Conservation (phyloP, 2,888 invertebrate species). For the Stenotaenia linearis region DNA sequence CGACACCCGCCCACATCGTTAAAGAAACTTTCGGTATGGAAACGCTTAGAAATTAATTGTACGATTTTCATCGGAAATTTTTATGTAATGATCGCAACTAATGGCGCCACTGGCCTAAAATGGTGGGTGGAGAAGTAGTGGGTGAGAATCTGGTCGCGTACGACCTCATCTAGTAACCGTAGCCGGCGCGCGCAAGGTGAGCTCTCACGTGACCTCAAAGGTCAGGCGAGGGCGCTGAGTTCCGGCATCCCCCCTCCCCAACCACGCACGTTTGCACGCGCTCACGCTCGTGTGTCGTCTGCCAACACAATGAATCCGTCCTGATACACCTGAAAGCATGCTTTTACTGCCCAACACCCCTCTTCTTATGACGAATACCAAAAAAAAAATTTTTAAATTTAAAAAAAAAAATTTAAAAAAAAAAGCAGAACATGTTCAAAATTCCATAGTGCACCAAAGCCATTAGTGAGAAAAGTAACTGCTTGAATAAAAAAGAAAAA, state of each 20-base stretch:
- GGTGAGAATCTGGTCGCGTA: background rate
- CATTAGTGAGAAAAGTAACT: background rate
- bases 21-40: background rate
- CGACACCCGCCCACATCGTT: background rate
- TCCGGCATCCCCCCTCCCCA: conserved; percentile 10
- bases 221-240: conserved; percentile 16
- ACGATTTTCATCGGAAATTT: background rate
- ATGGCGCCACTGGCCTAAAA: background rate
- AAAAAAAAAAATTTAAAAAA: background rate
- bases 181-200: background rate
- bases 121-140: background rate
- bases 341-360: background rate
- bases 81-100: background rate
- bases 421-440: background rate
- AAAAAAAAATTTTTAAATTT: too few relatives aligned
- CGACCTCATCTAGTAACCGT: background rate
- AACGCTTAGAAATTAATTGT: background rate
- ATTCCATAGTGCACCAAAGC: background rate
- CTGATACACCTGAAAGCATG: background rate
- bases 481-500: background rate
- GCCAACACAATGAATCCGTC: background rate
- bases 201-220: conserved; percentile 21
- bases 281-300: conserved; percentile 2
- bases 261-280: conserved; percentile 11
- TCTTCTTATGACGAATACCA: background rate